phyloP scores from a whole-genome alignment of 2,888 invertebrate species.

The Microdon myrmicae region DNA sequence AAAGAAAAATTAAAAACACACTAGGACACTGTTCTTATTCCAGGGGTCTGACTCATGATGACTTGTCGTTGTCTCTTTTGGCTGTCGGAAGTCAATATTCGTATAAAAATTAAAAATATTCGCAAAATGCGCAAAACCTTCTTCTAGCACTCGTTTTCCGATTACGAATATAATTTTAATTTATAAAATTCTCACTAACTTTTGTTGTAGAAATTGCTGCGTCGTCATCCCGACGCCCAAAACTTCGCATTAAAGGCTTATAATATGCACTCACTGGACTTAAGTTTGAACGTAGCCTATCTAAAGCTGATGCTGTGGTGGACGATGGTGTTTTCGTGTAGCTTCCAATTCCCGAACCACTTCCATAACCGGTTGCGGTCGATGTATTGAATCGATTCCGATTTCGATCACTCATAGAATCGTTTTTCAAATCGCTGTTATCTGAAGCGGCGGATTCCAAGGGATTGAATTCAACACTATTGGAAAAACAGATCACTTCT shows the following conservation, averaged over 20 bases:
- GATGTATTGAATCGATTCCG: conserved; percentile 59
- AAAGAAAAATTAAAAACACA: conserved; percentile 18
- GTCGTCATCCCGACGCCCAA: conserved; percentile 59
- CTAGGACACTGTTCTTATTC: conserved; percentile 35
- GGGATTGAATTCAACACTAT: conserved; percentile 54
- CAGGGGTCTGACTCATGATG: conserved; percentile 44
- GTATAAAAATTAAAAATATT: conserved; percentile 11
- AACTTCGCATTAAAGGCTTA: conserved; percentile 64
- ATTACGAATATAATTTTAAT: conserved; percentile 4
- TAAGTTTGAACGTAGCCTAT: conserved; percentile 65
- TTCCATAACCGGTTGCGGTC: conserved; percentile 57
- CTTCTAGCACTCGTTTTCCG: conserved; percentile 13
- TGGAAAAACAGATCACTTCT: too few species aligned
- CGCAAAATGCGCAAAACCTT: conserved; percentile 51
- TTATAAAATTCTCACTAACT: conserved; percentile 21
- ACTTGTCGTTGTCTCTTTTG: conserved; percentile 17
- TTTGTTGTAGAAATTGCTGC: conserved; percentile 59
- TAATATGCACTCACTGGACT: conserved; percentile 66
- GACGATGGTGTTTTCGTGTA: conserved; percentile 50
- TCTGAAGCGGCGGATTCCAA: conserved; percentile 53
- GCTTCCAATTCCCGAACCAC: conserved; percentile 53
- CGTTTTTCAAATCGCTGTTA: conserved; percentile 52
- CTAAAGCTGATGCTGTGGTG: conserved; percentile 62
- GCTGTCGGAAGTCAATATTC: conserved; percentile 10
- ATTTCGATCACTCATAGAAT: conserved; percentile 62